These are phyloP conservation scores for Hylyphantes graminicola DNA, from an alignment of 1,140 invertebrate species.

Conservation along the genomic window DNA sequence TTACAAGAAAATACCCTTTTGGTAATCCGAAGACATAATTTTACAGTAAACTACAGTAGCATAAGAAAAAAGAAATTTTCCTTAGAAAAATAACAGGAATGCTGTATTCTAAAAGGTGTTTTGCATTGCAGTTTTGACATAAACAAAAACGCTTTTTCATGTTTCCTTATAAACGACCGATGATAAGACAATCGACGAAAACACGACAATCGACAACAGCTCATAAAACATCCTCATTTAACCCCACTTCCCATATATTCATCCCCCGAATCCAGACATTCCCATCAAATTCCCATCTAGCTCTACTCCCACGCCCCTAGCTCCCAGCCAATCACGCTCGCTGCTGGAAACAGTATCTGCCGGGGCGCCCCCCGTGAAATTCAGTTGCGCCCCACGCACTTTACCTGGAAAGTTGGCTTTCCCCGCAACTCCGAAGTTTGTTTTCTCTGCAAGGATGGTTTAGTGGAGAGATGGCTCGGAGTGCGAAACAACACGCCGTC, in stretches of 20 bases:
- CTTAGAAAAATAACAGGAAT: too few species aligned
- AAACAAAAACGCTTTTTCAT: too few species aligned
- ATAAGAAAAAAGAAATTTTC: too few species aligned
- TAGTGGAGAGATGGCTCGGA: constrained; percentile 17
- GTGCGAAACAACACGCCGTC: not conserved
- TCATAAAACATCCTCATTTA: too few species aligned
- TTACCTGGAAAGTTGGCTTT: not conserved
- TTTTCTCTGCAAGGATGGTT: not conserved
- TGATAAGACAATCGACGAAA: too few species aligned
- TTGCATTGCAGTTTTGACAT: too few species aligned
- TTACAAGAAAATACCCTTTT: too few species aligned
- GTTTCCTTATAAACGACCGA: too few species aligned
- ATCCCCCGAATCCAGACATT: not conserved
- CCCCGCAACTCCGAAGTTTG: not conserved
- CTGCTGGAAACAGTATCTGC: not conserved
- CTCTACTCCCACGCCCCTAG: not conserved
- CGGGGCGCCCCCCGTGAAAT: not conserved
- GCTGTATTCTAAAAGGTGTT: too few species aligned
- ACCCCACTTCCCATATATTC: not conserved
- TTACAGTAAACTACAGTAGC: too few species aligned
- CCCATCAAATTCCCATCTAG: not conserved
- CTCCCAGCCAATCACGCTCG: not conserved
- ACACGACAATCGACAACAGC: too few species aligned
- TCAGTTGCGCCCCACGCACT: not conserved
- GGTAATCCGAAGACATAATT: too few species aligned